These are phyloP conservation scores for Clepsis dumicolana DNA, from an alignment of 2,888 invertebrate species.

Conservation along the genomic window DNA sequence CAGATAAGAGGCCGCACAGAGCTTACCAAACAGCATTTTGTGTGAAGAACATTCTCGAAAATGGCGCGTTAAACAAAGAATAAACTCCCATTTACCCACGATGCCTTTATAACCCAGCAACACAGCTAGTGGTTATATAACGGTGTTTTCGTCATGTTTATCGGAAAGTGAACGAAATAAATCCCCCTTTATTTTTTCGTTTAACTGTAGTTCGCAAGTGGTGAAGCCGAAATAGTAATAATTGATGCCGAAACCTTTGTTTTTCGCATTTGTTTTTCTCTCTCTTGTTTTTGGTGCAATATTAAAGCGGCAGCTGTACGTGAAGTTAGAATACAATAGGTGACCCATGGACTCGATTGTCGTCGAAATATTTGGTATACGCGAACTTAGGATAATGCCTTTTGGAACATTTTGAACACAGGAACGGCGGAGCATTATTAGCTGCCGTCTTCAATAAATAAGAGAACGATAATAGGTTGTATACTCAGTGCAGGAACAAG, in stretches of 20 bases:
- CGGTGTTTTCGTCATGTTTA: constrained; percentile 51
- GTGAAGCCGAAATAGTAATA: constrained; percentile 53
- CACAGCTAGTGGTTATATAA: constrained; percentile 43
- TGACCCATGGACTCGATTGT: too few species aligned
- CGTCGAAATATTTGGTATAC: too few species aligned
- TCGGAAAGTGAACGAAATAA: constrained; percentile 55
- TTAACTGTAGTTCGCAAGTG: constrained; percentile 51
- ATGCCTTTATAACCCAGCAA: constrained; percentile 46
- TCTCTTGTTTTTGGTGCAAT: constrained; percentile 44
- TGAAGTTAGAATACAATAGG: not conserved
- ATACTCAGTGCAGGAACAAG: too few species aligned
- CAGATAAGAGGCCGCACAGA: constrained; percentile 19
- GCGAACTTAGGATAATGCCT: too few species aligned
- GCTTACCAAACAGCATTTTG: constrained; percentile 32
- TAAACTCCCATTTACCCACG: constrained; percentile 44
- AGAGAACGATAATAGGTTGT: too few species aligned
- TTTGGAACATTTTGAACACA: too few species aligned
- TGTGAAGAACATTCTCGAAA: constrained; percentile 28
- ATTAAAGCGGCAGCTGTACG: constrained; percentile 8
- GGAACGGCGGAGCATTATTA: too few species aligned
- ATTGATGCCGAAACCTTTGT: constrained; percentile 53
- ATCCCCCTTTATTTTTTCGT: constrained; percentile 50
- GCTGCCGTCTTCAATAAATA: too few species aligned
- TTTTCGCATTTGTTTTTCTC: constrained; percentile 56
- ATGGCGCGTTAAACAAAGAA: constrained; percentile 34